Evolutionary conservation across 2,888 invertebrate species (phyloP).

Genomic region (Microchrysa polita): DNA sequence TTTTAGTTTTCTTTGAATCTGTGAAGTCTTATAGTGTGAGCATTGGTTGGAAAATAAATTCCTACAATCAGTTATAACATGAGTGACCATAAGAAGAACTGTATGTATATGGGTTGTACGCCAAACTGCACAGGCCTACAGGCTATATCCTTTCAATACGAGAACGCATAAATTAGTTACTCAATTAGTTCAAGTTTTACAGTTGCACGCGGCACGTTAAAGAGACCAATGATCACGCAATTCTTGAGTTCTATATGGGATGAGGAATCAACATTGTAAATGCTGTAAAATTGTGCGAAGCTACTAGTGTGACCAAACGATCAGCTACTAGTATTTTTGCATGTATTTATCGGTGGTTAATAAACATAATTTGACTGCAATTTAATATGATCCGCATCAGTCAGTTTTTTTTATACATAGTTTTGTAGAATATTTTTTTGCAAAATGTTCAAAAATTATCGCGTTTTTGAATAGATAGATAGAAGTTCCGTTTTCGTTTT

Average conservation of each 20-base stretch:
- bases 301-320: constrained; percentile 10
- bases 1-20: constrained; percentile 6
- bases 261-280: constrained; percentile 32
- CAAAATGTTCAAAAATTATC: no score
- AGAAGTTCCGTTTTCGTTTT: no score
- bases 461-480: no score
- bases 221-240: constrained; percentile 47
- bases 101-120: not conserved
- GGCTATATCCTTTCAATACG: constrained; percentile 40
- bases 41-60: constrained; percentile 19
- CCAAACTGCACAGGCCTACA: not conserved
- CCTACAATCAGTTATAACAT: not conserved
- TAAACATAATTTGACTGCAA: no score
- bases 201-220: constrained; percentile 45
- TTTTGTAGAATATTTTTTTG: no score
- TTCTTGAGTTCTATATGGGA: constrained; percentile 33
- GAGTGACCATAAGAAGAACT: not conserved
- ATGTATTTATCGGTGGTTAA: constrained; percentile 33
- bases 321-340: constrained; percentile 26
- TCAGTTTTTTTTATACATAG: no score
- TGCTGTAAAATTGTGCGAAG: not conserved
- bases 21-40: not conserved
- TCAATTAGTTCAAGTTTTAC: constrained; percentile 47
- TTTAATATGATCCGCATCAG: no score
- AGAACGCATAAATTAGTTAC: constrained; percentile 48